Conservation (phyloP, 2,797 vertebrate genomes). For the Ctenopoma multispine region DNA sequence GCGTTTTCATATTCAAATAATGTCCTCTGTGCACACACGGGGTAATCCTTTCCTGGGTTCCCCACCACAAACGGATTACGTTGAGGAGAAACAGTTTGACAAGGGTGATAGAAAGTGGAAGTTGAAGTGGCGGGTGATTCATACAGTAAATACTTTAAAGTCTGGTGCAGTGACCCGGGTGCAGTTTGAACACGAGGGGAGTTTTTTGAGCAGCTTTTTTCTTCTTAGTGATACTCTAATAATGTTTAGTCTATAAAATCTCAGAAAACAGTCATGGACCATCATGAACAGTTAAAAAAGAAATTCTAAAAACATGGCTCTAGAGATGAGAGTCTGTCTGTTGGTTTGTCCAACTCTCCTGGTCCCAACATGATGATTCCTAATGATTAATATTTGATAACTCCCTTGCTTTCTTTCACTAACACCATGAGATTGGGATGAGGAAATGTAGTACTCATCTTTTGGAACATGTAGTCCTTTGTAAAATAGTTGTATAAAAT, state of each 20-base stretch:
- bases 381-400: too few species aligned
- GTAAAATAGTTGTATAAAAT: too few species aligned
- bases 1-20: conserved; percentile 38
- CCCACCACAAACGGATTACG: conserved; percentile 8
- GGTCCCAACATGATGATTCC: too few species aligned
- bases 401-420: too few species aligned
- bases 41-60: conserved; percentile 20
- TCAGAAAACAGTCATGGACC: background rate
- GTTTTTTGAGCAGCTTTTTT: background rate
- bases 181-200: background rate
- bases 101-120: background rate
- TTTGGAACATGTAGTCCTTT: too few species aligned
- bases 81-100: conserved; percentile 11
- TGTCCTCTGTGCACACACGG: conserved; percentile 2
- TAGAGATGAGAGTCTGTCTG: too few species aligned
- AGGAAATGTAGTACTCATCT: too few species aligned
- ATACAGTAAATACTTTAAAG: background rate
- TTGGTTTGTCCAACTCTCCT: too few species aligned
- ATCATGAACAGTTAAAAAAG: too few species aligned
- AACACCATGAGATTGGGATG: too few species aligned
- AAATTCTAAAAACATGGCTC: too few species aligned
- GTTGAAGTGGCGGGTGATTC: conserved; percentile 1
- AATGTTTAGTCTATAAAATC: background rate
- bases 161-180: background rate
- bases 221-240: background rate